Conservation (phyloP, 2,888 invertebrate species). For the Smittia sp. region DNA sequence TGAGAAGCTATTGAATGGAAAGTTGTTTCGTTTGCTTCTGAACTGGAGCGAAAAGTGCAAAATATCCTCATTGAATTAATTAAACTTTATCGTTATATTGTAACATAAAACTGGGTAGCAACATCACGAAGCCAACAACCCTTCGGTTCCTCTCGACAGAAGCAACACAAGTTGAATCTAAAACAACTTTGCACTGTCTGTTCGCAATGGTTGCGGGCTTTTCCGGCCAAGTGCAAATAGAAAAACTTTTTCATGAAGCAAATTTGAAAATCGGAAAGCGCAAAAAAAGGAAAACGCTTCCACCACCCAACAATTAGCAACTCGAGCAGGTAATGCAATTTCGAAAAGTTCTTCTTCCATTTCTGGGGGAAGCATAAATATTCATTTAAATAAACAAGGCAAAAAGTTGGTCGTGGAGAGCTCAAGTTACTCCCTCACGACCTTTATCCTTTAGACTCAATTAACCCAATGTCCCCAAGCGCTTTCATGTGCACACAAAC, state of each 20-base stretch:
- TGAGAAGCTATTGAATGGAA: not conserved
- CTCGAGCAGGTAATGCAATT: slow-evolving; percentile 19
- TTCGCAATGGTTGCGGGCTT: not conserved
- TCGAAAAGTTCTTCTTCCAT: not conserved
- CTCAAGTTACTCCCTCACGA: not conserved
- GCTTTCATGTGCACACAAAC: not conserved
- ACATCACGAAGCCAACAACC: not conserved
- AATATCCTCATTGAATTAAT: slow-evolving; percentile 22
- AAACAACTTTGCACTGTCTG: not conserved
- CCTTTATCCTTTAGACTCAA: not conserved
- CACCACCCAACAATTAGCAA: slow-evolving; percentile 13
- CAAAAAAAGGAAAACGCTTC: not conserved
- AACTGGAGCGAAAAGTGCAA: not conserved
- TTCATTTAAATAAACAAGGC: slow-evolving; percentile 23
- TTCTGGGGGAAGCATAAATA: not conserved
- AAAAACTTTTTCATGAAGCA: slow-evolving; percentile 2
- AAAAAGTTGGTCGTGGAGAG: not conserved
- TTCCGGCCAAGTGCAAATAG: not conserved
- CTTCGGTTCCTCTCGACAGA: not conserved
- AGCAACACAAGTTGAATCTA: not conserved
- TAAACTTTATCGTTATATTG: slow-evolving; percentile 24
- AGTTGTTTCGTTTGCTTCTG: not conserved
- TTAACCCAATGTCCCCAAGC: not conserved
- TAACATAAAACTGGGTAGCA: not conserved
- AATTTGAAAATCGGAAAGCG: not conserved